Base-by-base conservation (phyloP, 2,888 invertebrate species). In the Aporophyla lueneburgensis region DNA sequence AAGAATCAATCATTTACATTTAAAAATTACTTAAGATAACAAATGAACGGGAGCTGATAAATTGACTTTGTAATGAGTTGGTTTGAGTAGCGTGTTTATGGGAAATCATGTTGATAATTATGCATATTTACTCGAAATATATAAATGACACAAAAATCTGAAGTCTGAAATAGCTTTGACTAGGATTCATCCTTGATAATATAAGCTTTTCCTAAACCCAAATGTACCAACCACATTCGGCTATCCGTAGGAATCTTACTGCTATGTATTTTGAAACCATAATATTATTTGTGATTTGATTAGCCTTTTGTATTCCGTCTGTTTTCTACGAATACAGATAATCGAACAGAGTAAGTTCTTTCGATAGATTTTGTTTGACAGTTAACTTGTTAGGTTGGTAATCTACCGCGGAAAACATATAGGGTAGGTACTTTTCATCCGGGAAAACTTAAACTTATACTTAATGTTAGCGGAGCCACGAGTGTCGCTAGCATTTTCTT, bases 21-120 rank as follows among this genome's bases (percentile, higher is more conserved):
- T 66, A 77, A 80, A 71, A 84, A 83, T 84, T 43, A 43, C 63
- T 63, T 62, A 51, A 84, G 81, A 84, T 83, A 77, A 84, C 71
- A 65, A 74, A 66, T 71, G 68, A 74, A 69, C 73, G 49, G 84
- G 56, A 76, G 73, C 71, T 71, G 49, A 81, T 81, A 59, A 71
- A 83, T 81, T 71, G 49, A 71, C 4, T 72, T 71, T 51, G 19
- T 43, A 58, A 76, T 59, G 16, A 63, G 56, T 59, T 53, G 61
- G 12, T 78, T 58, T 7, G 24, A 65, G 62, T 51, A 68, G 53
- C 56, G 59, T 78, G 54, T 73, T 65, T 49, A 59, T 62, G 43
- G 27, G 68, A 53, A 70, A 76, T 46, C 46, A 77, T 65, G 14
- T 65, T 2, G 33, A 33, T 33, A 59, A 59, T 33, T 66, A 67